These are phyloP conservation scores for Odiellus spinosus DNA, from an alignment of 2,888 invertebrate genomes.

Conservation along the genomic window DNA sequence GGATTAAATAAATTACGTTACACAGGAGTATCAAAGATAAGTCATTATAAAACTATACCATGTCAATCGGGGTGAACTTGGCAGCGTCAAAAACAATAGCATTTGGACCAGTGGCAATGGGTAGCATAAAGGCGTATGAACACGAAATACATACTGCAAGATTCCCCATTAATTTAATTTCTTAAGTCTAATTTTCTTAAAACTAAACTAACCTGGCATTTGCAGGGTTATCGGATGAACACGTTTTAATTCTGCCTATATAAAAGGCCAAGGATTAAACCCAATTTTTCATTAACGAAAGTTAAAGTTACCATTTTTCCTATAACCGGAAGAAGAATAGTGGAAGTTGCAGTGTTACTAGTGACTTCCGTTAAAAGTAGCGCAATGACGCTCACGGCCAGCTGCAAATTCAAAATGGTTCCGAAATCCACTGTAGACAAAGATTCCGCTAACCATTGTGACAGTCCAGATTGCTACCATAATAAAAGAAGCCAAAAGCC, in stretches of 20 bases:
- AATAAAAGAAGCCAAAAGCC: constrained; percentile 13
- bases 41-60: constrained; percentile 36
- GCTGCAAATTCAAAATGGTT: constrained; percentile 46
- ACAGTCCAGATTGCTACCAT: constrained; percentile 47
- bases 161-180: constrained; percentile 55
- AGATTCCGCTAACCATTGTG: constrained; percentile 52
- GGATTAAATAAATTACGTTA: constrained; percentile 3
- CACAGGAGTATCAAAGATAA: background rate
- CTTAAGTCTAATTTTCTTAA: background rate
- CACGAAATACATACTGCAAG: constrained; percentile 71
- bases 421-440: constrained; percentile 47
- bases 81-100: constrained; percentile 76
- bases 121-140: constrained; percentile 76
- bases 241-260: background rate
- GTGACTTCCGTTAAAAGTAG: constrained; percentile 73
- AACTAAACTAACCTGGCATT: background rate
- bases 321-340: constrained; percentile 65
- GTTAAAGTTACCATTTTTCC: constrained; percentile 40
- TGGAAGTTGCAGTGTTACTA: constrained; percentile 75
- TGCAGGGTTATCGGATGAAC: background rate
- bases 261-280: background rate
- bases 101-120: constrained; percentile 87
- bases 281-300: background rate
- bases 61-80: constrained; percentile 57
- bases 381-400: constrained; percentile 58